Conservation (phyloP, 2,888 invertebrate genomes). For the Dorcus parallelipipedus region DNA sequence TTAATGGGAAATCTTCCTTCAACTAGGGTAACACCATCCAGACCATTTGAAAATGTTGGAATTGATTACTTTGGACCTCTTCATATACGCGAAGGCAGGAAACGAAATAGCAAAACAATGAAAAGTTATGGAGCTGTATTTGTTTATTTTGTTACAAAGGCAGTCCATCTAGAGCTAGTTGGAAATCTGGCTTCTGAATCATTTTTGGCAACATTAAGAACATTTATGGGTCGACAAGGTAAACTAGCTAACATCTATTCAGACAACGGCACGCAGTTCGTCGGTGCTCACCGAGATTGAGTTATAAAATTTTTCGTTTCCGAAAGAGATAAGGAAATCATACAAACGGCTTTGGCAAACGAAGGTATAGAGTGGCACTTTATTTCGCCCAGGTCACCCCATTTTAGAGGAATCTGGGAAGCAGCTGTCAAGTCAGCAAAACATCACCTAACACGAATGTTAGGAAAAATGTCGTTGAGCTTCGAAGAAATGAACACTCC, state of each 20-base stretch:
- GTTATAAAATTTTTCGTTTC: background rate
- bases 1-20: conserved; percentile 12
- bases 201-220: conserved; percentile 32
- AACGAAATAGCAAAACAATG: conserved; percentile 6
- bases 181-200: conserved; percentile 31
- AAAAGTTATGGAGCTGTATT: conserved; percentile 29
- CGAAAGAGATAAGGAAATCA: background rate
- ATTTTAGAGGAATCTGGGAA: conserved; percentile 6
- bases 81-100: conserved; percentile 8
- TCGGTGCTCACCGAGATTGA: conserved; percentile 29
- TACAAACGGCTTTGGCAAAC: background rate
- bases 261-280: conserved; percentile 37
- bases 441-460: conserved; percentile 24
- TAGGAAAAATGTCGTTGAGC: conserved; percentile 23
- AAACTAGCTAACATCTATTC: conserved; percentile 26
- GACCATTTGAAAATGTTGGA: conserved; percentile 12
- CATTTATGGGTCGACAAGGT: conserved; percentile 35
- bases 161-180: conserved; percentile 38
- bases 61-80: conserved; percentile 22
- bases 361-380: background rate
- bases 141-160: conserved; percentile 34
- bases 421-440: conserved; percentile 32
- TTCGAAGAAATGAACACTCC: conserved; percentile 33
- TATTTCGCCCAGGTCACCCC: conserved; percentile 24
- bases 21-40: background rate